Conservation (phyloP, 2,888 invertebrate species). For the Hydriomena furcata region DNA sequence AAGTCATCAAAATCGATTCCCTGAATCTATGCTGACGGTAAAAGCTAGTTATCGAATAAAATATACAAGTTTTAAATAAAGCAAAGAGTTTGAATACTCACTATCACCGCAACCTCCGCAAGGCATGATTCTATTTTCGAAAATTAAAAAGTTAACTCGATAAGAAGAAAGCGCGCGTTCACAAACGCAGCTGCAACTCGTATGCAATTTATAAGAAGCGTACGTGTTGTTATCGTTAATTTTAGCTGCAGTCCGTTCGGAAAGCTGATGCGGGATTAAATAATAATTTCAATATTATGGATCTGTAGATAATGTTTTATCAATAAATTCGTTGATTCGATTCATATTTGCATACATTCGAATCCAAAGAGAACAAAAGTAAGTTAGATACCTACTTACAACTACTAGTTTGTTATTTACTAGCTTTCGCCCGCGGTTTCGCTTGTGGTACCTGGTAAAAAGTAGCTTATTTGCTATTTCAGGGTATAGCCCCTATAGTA, state of each 20-base stretch:
- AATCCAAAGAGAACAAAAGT: no score
- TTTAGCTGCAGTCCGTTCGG: constrained; percentile 17
- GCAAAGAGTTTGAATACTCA: constrained; percentile 49
- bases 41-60: no score
- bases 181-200: constrained; percentile 12
- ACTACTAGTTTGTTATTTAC: no score
- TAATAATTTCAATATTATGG: constrained; percentile 19
- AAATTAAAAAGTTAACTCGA: constrained; percentile 25
- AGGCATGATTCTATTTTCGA: constrained; percentile 61
- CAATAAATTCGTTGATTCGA: no score
- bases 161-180: constrained; percentile 22
- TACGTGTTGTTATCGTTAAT: constrained; percentile 25
- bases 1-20: no score
- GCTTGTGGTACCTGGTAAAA: no score
- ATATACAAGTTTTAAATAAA: constrained; percentile 1
- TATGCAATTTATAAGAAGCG: constrained; percentile 31
- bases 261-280: constrained; percentile 26
- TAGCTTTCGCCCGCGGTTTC: no score
- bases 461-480: no score
- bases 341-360: no score
- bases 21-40: no score
- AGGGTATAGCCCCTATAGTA: no score
- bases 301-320: constrained; percentile 20
- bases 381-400: no score
- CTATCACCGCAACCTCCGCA: constrained; percentile 75